A percentile compares a stretch with the other conserved stretches of the same genome.
Conservation (phyloP, 2,888 invertebrate genomes). For the Scaeva pyrastri region DNA sequence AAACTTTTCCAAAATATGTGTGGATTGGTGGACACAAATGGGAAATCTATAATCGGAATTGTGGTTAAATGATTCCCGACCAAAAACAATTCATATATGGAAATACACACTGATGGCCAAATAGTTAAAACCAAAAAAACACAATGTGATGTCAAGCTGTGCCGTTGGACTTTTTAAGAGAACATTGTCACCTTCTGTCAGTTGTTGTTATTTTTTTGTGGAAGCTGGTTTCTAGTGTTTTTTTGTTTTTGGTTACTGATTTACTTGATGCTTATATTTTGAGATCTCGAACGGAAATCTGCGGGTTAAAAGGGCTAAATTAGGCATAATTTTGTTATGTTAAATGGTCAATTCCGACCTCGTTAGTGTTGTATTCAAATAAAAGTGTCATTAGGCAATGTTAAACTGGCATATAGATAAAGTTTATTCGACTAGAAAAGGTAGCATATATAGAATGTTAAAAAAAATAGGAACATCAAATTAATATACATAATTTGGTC, state of each 20-base stretch:
- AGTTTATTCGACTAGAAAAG: background rate
- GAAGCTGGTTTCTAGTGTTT: background rate
- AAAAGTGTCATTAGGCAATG: background rate
- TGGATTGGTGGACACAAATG: conserved; percentile 6
- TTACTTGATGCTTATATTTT: background rate
- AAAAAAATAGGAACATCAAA: too few species aligned
- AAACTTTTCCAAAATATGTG: conserved; percentile 34
- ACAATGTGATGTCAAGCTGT: conserved; percentile 11
- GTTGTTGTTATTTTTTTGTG: background rate
- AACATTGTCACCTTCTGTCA: conserved; percentile 11
- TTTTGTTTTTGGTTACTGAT: background rate
- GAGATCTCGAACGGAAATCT: conserved; percentile 7
- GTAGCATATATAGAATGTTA: background rate
- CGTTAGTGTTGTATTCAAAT: conserved; percentile 27
- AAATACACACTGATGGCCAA: background rate
- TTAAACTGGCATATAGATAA: background rate
- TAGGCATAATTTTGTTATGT: background rate
- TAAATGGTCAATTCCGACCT: background rate
- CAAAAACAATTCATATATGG: conserved; percentile 25
- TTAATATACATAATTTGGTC: too few species aligned
- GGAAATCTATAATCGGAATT: conserved; percentile 40
- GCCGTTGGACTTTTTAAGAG: background rate
- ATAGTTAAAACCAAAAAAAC: conserved; percentile 14
- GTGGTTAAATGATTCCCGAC: background rate
- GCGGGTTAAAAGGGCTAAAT: conserved; percentile 13